Base-by-base conservation (phyloP, 37 sponge, comb jelly and placozoan genomes). In the Lycopodina hypogea region DNA sequence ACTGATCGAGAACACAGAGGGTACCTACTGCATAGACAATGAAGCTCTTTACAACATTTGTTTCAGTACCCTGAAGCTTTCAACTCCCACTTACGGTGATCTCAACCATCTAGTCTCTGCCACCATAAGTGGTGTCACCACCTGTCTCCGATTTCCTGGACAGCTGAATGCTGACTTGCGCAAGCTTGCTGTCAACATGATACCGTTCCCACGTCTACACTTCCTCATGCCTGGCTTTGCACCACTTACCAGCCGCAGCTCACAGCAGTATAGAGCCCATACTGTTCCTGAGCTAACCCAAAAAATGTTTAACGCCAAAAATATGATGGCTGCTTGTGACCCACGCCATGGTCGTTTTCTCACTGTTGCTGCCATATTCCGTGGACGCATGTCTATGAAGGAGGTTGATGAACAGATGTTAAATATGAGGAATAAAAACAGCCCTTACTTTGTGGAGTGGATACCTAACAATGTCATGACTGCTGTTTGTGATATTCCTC, bases 141-240 rank as follows among this genome's bases (percentile, higher is more conserved):
- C 98, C 68, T 97, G 95, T 72, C 93, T 97, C 24, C 77, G 95
- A 68, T 94, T 94, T 87, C 95, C 94, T 77, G 97, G 93, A 26
- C 99, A 98, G 81, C 94, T 98, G 72, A 98, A 98, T 81, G 99
- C 96, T 70, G 99, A 96, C 79, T 83, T 98, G 48, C 84, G 96
- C 57, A 98, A 96, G 63, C 89, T 91, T 30, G 95, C 92, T 21
- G 92, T 91, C 81, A 93, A 98, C 93, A 98, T 98, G 99, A 96
- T 98, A 26, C 99, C 99, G 48, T 98, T 98, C 96, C 99, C 99
- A n/a, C 99, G 96, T 89, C 96, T 98, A 74, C 99, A 98, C 82
- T 98, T 98, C 96, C 96, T 98, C 90, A 98, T 98, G 94, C 99
- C 99, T 53, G 99, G 99, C 24, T 98, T 98, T 89, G 99, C 99